Conservation (phyloP, 2,797 vertebrate species). For the Pseudochromis fuscus region DNA sequence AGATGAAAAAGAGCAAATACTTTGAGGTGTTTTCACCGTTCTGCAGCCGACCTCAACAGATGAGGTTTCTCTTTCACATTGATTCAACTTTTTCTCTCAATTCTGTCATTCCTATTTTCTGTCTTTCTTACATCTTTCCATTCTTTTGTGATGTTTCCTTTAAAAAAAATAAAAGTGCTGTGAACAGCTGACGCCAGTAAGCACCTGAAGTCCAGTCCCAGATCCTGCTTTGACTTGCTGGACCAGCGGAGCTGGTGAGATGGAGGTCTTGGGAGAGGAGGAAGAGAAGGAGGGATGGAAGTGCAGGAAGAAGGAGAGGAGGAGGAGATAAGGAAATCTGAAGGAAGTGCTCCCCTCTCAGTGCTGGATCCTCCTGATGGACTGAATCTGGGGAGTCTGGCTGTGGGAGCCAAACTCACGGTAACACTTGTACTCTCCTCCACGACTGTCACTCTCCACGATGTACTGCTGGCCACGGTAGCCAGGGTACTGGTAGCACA, state of each 20-base stretch:
- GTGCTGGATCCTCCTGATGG: constrained; percentile 94
- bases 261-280: constrained; percentile 48
- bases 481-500: constrained; percentile 95
- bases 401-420: constrained; percentile 92
- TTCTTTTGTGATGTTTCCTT: constrained; percentile 68
- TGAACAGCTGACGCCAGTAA: constrained; percentile 76
- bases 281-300: constrained; percentile 49
- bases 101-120: constrained; percentile 71
- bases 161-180: constrained; percentile 73
- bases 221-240: constrained; percentile 64
- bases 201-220: constrained; percentile 76
- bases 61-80: constrained; percentile 57
- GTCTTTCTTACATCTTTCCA: constrained; percentile 75
- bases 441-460: constrained; percentile 91
- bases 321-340: constrained; percentile 49
- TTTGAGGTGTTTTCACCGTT: constrained; percentile 52
- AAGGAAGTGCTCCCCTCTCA: constrained; percentile 74
- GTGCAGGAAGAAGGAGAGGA: constrained; percentile 40
- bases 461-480: constrained; percentile 96
- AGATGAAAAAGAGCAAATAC: constrained; percentile 68
- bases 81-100: constrained; percentile 65
- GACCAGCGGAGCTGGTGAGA: constrained; percentile 61
- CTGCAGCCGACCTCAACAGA: constrained; percentile 56
- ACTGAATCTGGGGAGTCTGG: constrained; percentile 95
- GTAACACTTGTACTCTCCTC: constrained; percentile 94